A percentile compares a stretch with the other conserved stretches of the same genome.
Conservation (phyloP, 2,797 vertebrate species). For the Rhyacichthys aspro region DNA sequence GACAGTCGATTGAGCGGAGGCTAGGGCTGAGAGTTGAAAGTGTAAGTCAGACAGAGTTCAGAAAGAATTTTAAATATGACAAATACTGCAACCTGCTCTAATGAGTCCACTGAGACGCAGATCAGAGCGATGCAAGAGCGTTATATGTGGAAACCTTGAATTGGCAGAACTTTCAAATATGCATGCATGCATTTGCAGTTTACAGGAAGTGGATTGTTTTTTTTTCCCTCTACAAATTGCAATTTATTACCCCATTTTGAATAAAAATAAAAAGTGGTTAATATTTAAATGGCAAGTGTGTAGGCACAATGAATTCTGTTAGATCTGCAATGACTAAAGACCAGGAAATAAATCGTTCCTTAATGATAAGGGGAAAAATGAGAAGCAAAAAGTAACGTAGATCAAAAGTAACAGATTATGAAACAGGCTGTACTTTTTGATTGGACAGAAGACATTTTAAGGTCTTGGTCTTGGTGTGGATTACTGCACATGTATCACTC, state of each 20-base stretch:
- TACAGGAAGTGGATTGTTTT: neutral
- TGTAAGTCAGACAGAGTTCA: conserved; percentile 10
- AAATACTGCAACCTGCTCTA: neutral
- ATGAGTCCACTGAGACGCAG: conserved; percentile 5
- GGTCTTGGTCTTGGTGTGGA: too few species aligned
- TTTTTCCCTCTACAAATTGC: neutral
- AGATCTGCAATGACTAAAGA: too few species aligned
- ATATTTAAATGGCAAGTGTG: too few species aligned
- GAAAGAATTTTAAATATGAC: conserved; percentile 5
- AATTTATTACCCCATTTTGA: neutral
- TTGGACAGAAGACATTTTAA: too few species aligned
- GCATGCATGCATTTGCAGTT: neutral
- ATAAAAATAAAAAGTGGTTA: too few species aligned
- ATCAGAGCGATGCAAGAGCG: neutral
- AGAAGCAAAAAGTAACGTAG: too few species aligned
- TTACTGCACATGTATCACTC: too few species aligned
- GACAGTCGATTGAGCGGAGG: neutral
- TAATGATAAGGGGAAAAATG: too few species aligned
- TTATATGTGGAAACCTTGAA: conserved; percentile 2
- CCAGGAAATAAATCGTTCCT: too few species aligned
- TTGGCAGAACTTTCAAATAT: neutral
- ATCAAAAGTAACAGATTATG: too few species aligned
- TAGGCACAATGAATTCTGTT: too few species aligned
- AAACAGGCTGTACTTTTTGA: too few species aligned
- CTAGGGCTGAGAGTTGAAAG: neutral